phyloP scores from a whole-genome alignment of 2,888 invertebrate species.

The Hirtodrosophila confusa region DNA sequence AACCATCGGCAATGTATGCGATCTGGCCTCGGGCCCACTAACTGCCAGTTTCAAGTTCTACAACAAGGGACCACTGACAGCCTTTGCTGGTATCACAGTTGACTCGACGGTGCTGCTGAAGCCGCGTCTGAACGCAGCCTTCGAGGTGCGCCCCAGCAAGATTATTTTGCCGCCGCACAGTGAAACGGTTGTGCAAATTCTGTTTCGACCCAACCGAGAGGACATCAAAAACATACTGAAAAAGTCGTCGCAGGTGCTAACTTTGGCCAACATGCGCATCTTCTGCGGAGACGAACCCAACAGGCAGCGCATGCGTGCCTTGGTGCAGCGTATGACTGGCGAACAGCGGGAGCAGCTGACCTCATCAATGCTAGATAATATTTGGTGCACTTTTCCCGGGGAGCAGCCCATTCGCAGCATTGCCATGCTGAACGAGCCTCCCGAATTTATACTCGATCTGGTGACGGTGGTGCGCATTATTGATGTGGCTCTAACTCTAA shows the following conservation, averaged over 20 bases:
- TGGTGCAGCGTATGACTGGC: conserved; percentile 73
- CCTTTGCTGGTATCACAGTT: conserved; percentile 84
- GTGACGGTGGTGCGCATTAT: conserved; percentile 77
- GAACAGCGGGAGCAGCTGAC: conserved; percentile 74
- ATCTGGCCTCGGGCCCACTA: conserved; percentile 82
- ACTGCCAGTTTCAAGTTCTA: conserved; percentile 85
- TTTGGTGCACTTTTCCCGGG: conserved; percentile 76
- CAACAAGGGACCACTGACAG: conserved; percentile 86
- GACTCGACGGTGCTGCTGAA: conserved; percentile 80
- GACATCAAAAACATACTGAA: conserved; percentile 83
- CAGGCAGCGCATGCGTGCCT: conserved; percentile 82
- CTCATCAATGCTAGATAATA: conserved; percentile 67
- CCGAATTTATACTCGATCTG: conserved; percentile 77
- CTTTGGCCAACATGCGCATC: conserved; percentile 85
- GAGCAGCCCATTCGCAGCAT: conserved; percentile 76
- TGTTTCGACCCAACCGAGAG: conserved; percentile 85
- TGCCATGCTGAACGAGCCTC: conserved; percentile 72
- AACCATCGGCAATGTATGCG: conserved; percentile 86
- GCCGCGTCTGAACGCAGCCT: conserved; percentile 77
- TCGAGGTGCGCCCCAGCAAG: conserved; percentile 84
- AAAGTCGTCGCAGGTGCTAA: conserved; percentile 82
- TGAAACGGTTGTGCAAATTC: conserved; percentile 82
- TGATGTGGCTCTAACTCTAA: conserved; percentile 82
- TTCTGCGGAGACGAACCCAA: conserved; percentile 86
- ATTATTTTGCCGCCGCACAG: conserved; percentile 84